These are phyloP conservation scores for Grammomys surdaster DNA, from an alignment of 2,113 vertebrate genomes.

Conservation along the genomic window DNA sequence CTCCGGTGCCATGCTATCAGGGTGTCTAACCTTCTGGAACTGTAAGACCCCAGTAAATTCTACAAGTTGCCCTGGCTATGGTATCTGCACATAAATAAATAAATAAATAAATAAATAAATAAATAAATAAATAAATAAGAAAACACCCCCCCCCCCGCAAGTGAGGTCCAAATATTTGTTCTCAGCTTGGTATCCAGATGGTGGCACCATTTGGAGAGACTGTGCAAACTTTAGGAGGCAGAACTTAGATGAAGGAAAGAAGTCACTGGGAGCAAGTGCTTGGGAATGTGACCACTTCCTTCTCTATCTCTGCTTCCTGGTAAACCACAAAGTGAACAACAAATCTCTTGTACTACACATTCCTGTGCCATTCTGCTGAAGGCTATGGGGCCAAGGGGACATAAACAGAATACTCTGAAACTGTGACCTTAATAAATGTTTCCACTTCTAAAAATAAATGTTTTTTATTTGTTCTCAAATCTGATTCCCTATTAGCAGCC, in stretches of 20 bases:
- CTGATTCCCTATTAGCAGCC: background rate
- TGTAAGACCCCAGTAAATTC: background rate
- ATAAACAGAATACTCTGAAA: background rate
- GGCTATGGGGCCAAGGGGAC: background rate
- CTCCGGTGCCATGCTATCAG: background rate
- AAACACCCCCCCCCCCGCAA: background rate
- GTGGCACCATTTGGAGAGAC: background rate
- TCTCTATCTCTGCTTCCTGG: background rate
- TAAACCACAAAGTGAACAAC: background rate
- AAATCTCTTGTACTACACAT: background rate
- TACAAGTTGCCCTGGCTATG: background rate
- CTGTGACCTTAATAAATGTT: background rate
- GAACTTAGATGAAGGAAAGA: background rate
- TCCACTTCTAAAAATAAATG: background rate
- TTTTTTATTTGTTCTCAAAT: conserved; percentile 16
- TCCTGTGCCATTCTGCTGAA: background rate
- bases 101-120: background rate
- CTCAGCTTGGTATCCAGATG: background rate
- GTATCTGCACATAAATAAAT: background rate
- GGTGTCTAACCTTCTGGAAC: background rate
- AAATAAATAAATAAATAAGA: background rate
- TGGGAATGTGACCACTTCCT: background rate
- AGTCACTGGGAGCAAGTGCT: background rate
- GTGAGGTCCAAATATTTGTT: background rate
- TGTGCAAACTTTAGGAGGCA: background rate